A percentile compares a stretch with the other conserved stretches of the same genome.
These are phyloP conservation scores for Astreopora myriophthalma DNA, from an alignment of 64 coral and sea anemone genomes.

Conservation along the genomic window DNA sequence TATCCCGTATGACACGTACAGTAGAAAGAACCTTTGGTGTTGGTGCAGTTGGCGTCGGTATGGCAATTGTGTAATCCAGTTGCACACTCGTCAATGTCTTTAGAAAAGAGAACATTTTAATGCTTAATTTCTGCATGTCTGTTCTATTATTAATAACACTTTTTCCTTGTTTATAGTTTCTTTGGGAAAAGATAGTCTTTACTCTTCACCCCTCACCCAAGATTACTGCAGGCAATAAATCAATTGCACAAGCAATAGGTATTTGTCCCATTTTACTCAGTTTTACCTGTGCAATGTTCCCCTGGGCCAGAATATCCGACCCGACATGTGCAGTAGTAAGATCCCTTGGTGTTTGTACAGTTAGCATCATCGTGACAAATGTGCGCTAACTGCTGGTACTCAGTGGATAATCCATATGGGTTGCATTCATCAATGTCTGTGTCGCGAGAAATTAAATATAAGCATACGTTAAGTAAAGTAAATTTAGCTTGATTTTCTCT, in stretches of 20 bases:
- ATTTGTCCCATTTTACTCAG: not conserved
- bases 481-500: no score
- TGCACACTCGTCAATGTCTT: conserved; percentile 66
- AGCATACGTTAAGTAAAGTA: no score
- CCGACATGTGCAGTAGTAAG: conserved; percentile 49
- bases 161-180: no score
- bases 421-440: not conserved
- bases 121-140: not conserved
- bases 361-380: conserved; percentile 49
- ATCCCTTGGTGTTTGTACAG: conserved; percentile 57
- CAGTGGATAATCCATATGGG: not conserved
- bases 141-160: no score
- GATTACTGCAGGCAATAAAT: no score
- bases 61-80: conserved; percentile 68
- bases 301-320: not conserved
- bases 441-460: no score
- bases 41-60: conserved; percentile 80
- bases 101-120: not conserved
- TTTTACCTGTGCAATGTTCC: conserved; percentile 2
- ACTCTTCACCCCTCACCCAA: no score
- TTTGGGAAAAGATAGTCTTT: not conserved
- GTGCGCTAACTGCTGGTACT: conserved; percentile 32
- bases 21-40: conserved; percentile 85
- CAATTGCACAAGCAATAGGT: no score
- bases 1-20: conserved; percentile 75